Base-by-base conservation (phyloP, 2,113 vertebrate genomes). In the Sphaerodactylus townsendi region DNA sequence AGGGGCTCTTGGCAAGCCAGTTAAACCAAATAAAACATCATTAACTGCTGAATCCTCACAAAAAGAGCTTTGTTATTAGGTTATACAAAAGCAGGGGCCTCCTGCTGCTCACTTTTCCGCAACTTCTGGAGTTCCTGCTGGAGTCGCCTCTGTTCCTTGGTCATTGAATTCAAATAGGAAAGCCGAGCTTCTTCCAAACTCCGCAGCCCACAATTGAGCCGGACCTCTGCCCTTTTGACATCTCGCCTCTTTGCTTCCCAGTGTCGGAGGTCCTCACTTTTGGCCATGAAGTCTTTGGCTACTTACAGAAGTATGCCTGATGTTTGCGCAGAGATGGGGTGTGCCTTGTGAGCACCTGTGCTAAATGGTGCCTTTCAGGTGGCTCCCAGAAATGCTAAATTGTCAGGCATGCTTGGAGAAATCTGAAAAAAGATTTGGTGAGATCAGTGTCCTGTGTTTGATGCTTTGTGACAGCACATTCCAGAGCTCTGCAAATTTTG, bases 141-240 rank as follows among this genome's bases (percentile, higher is more conserved):
- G 62, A 96, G 74, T 23, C 77, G 91, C 7, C 78, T 89, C 91
- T 96, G 93, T 70, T 95, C 94, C 78, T 89, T 85, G 35, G 65
- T 79, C 84, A 96, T 84, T 1, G 30, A 28, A 11, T 87, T 93
- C 84, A 95, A 11, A 0, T 86, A 92, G 41, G 90, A 87, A n/a
- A 87, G 79, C 14, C 87, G 77, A 23, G 91, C 44, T 1, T 48
- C 83, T 33, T 96, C 92, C 2, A 96, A 74, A 10, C 79, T 73
- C 10, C 85, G 88, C 56, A 95, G 82, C 5, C 83, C 86, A 4
- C 89, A 90, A 72, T 15, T 35, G 25, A 96, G 95, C 56, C 93
- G 85, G 64, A 84, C 91, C 64, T 94, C 93, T 0, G 90, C 94
- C 48, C 87, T 87, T 62, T 82, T 93, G 73, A 92, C 81, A 1